These are phyloP conservation scores for Spilosoma lubricipeda DNA, from an alignment of 2,888 invertebrate species.

Conservation along the genomic window DNA sequence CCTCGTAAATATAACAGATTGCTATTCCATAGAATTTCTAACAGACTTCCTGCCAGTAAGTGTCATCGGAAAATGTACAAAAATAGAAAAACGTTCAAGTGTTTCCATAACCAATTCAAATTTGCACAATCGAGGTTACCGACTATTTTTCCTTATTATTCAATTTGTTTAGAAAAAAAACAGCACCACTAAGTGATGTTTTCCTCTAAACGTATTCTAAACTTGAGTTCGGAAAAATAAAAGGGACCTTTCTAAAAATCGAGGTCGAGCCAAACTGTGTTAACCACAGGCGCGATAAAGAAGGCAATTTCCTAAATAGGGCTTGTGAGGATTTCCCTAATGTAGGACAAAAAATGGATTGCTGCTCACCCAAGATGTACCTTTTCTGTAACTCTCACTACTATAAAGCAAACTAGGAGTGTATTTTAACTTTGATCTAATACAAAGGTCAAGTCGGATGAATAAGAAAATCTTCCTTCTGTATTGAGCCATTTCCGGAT, in stretches of 20 bases:
- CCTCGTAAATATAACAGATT: conserved; percentile 51
- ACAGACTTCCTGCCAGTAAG: conserved; percentile 46
- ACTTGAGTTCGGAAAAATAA: conserved; percentile 61
- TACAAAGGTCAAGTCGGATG: conserved; percentile 34
- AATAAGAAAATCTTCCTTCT: too few species aligned
- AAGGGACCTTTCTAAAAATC: conserved; percentile 49
- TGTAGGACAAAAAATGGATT: conserved; percentile 80
- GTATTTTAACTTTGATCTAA: conserved; percentile 40
- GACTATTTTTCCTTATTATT: conserved; percentile 46
- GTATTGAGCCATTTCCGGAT: too few species aligned
- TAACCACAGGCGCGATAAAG: conserved; percentile 78
- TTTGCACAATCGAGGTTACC: conserved; percentile 30
- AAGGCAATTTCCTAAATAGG: conserved; percentile 82
- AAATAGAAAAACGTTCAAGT: conserved; percentile 43
- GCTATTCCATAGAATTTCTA: conserved; percentile 39
- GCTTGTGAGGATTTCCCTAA: conserved; percentile 80
- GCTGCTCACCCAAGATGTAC: conserved; percentile 63
- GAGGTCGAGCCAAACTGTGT: conserved; percentile 61
- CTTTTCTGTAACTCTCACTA: conserved; percentile 49
- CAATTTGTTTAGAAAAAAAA: conserved; percentile 54
- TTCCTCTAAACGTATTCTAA: conserved; percentile 46
- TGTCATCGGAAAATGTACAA: conserved; percentile 40
- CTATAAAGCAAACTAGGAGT: conserved; percentile 28
- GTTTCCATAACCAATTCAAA: conserved; percentile 48
- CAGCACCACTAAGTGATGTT: conserved; percentile 40